Conservation (phyloP, 2,113 vertebrate species). For the Okapia johnstoni region DNA sequence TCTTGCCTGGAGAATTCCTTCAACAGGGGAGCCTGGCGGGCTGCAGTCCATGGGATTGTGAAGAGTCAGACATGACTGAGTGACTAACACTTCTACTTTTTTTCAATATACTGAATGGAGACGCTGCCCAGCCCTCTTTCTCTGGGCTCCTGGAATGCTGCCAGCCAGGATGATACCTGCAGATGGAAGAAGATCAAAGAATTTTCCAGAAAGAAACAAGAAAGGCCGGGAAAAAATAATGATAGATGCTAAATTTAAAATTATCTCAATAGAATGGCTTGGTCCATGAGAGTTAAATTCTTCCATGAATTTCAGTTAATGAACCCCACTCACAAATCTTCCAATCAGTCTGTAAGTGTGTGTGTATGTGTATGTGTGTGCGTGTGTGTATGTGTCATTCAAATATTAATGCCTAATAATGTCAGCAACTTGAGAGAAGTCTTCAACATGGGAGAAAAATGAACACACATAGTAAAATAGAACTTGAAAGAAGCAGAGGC, state of each 20-base stretch:
- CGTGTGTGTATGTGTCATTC: accelerated
- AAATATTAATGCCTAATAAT: not conserved
- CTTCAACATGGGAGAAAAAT: not conserved
- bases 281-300: not conserved
- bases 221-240: not conserved
- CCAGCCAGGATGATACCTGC: not conserved
- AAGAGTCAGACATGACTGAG: not conserved
- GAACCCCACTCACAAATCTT: not conserved
- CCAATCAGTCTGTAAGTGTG: not conserved
- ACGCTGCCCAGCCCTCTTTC: not conserved
- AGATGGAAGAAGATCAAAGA: not conserved
- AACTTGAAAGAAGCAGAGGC: not conserved
- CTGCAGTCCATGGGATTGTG: not conserved
- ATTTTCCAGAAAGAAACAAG: not conserved
- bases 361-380: not conserved
- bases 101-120: too few relatives aligned
- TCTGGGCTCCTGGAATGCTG: not conserved
- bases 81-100: not conserved
- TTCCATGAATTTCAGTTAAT: not conserved
- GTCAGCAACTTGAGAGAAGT: not conserved
- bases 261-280: not conserved
- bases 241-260: not conserved
- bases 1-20: not conserved
- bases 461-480: not conserved
- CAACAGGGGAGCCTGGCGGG: not conserved